These are phyloP conservation scores for Scleropages formosus DNA, from an alignment of 2,797 vertebrate species.

Conservation along the genomic window DNA sequence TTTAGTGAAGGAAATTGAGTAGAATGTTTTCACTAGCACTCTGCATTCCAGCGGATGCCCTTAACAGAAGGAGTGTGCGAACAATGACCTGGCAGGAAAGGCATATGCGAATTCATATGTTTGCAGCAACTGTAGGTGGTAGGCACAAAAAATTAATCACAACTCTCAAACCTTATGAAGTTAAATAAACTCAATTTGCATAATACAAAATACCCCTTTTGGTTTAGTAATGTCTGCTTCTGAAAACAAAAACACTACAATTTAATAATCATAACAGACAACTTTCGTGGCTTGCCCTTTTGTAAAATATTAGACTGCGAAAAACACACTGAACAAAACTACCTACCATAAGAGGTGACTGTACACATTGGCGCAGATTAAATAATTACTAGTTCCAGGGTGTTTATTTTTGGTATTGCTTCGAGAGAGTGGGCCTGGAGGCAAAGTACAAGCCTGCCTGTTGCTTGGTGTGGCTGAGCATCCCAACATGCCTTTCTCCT, in stretches of 20 bases:
- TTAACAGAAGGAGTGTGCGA: no score
- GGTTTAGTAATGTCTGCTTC: background rate
- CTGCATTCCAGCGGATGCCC: no score
- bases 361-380: background rate
- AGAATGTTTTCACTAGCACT: no score
- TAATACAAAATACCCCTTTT: background rate
- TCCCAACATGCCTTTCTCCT: background rate
- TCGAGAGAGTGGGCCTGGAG: background rate
- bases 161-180: constrained; percentile 2
- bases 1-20: no score
- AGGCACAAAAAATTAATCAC: constrained; percentile 17
- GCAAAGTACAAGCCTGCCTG: no score
- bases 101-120: no score
- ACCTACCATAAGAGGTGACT: background rate
- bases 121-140: background rate
- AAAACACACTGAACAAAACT: background rate
- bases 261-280: constrained; percentile 4
- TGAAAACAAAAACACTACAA: constrained; percentile 7
- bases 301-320: no score
- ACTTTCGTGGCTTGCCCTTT: no score
- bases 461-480: no score
- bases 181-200: constrained; percentile 22
- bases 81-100: no score
- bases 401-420: background rate
- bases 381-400: background rate